Evolutionary conservation across 2,888 invertebrate genomes (phyloP).

Genomic region (Neoitamus cyanurus): DNA sequence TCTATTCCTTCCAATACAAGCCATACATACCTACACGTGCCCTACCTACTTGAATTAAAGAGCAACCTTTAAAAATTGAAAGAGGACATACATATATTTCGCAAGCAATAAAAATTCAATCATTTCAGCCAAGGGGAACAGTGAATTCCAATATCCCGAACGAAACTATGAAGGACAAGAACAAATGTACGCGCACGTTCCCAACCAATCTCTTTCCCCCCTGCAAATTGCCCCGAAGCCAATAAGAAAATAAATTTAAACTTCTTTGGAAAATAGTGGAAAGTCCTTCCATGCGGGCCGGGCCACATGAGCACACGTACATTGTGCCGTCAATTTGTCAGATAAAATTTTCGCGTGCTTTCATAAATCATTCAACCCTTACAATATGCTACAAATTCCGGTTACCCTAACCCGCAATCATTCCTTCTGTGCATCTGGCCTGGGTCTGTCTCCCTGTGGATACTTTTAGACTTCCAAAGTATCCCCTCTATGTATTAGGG

Average conservation of each 20-base stretch:
- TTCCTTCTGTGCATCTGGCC: conserved; percentile 18
- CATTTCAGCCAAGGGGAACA: neutral
- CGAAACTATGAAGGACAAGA: neutral
- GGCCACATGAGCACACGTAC: neutral
- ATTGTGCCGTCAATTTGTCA: conserved; percentile 33
- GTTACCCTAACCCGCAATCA: neutral
- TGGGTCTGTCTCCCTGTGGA: neutral
- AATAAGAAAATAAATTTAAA: conserved; percentile 1
- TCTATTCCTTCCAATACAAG: too few species aligned
- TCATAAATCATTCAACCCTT: conserved; percentile 35
- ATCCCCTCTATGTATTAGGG: neutral
- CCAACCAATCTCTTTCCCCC: neutral
- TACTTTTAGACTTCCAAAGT: neutral
- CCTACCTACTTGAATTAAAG: neutral
- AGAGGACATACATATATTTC: neutral
- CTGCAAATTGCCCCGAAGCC: neutral
- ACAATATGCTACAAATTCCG: conserved; percentile 29
- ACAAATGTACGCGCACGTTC: neutral
- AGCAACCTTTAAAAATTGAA: neutral
- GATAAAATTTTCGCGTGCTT: conserved; percentile 32
- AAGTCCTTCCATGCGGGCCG: neutral
- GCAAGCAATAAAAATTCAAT: neutral
- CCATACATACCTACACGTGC: neutral
- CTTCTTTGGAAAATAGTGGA: neutral
- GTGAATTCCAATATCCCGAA: neutral